Percentiles rank a stretch among this genome's conserved stretches.
phyloP scores from a whole-genome alignment of 2,113 vertebrate genomes.

The Notechis scutatus region DNA sequence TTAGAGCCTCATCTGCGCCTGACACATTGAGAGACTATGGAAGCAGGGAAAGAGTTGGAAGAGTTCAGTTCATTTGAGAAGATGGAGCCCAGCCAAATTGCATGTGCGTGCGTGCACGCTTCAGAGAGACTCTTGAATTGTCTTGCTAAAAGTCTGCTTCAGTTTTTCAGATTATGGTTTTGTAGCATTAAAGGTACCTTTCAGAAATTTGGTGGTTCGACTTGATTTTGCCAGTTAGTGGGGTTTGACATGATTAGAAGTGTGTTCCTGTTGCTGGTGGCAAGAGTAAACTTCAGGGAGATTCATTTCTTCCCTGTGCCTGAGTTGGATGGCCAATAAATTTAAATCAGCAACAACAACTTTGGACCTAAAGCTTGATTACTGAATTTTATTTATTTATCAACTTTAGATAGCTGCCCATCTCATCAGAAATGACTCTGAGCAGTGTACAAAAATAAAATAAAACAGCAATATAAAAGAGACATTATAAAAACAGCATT shows the following conservation, averaged over 20 bases:
- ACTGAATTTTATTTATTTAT: not conserved
- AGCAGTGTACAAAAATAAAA: not conserved
- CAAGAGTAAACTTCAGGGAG: not conserved
- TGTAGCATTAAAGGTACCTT: not conserved
- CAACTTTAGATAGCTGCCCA: not conserved
- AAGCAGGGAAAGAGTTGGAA: not conserved
- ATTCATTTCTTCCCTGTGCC: not conserved
- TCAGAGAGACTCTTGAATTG: not conserved
- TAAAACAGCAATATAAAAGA: not conserved
- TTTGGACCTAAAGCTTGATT: not conserved
- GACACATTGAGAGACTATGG: not conserved
- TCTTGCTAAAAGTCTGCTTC: not conserved
- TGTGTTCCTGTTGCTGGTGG: not conserved
- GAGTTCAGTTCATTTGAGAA: not conserved
- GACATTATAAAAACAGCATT: not conserved
- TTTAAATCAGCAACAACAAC: not conserved
- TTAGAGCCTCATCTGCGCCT: not conserved
- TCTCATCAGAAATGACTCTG: not conserved
- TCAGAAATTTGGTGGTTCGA: not conserved
- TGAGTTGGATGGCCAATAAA: not conserved
- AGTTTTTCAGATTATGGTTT: not conserved
- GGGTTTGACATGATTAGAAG: not conserved
- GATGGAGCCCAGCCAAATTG: not conserved
- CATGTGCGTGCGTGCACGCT: fast-evolving
- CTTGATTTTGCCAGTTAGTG: not conserved